Percentiles rank a stretch among this genome's conserved stretches.
phyloP scores from a whole-genome alignment of 2,113 vertebrate species.

The Athene cunicularia region DNA sequence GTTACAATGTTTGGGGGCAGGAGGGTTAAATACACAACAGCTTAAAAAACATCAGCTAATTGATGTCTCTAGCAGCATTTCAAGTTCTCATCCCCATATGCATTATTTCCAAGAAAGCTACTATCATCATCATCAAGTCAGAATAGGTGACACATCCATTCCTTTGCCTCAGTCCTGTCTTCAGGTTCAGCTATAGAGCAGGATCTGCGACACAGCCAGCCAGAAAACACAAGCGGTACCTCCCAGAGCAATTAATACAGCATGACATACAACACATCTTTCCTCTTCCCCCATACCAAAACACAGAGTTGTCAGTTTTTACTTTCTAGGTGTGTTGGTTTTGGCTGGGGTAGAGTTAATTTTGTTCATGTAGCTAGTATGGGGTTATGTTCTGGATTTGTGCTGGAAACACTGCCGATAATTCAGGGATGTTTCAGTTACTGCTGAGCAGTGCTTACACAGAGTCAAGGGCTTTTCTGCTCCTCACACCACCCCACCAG shows the following conservation, averaged over 20 bases:
- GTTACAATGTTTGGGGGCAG: not conserved
- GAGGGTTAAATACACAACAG: not conserved
- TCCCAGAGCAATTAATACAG: not conserved
- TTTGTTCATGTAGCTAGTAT: too few relatives aligned
- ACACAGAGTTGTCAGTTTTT: not conserved
- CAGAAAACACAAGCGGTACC: not conserved
- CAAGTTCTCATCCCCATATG: not conserved
- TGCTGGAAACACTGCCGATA: too few relatives aligned
- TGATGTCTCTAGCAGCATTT: not conserved
- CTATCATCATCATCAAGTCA: not conserved
- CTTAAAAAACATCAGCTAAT: slow-evolving; percentile 3
- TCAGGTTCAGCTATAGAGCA: not conserved
- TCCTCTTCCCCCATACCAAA: not conserved
- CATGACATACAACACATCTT: rapidly evolving
- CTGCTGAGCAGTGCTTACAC: too few relatives aligned
- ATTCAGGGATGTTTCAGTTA: too few relatives aligned
- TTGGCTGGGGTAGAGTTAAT: too few relatives aligned
- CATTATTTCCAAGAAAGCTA: slow-evolving; percentile 10
- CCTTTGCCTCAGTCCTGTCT: not conserved
- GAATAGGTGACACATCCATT: not conserved
- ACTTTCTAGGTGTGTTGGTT: not conserved
- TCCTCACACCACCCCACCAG: too few relatives aligned
- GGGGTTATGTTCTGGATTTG: too few relatives aligned
- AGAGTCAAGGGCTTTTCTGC: too few relatives aligned
- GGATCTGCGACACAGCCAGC: not conserved